A percentile compares a stretch with the other conserved stretches of the same genome.
phyloP scores from a whole-genome alignment of 2,888 invertebrate genomes.

The Apamea epomidion region DNA sequence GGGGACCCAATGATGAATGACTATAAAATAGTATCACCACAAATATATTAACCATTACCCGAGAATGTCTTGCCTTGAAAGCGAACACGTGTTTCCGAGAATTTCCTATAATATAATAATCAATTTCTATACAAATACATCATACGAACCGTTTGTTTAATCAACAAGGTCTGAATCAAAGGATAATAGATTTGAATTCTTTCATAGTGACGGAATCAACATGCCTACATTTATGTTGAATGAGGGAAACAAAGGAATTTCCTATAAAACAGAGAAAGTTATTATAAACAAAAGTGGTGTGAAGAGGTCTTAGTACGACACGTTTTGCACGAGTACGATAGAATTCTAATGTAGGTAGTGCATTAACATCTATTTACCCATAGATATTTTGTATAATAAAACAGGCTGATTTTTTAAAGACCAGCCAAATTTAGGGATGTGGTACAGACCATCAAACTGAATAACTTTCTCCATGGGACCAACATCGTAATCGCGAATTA shows the following conservation, averaged over 20 bases:
- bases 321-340: not conserved
- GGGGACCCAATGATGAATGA: constrained; percentile 23
- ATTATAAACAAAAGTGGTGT: constrained; percentile 38
- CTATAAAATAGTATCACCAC: not conserved
- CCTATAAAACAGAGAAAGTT: constrained; percentile 57
- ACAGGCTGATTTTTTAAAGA: too few relatives aligned
- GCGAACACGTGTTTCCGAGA: constrained; percentile 53
- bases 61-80: constrained; percentile 33
- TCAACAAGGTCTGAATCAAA: constrained; percentile 57
- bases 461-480: too few relatives aligned
- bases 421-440: too few relatives aligned
- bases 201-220: constrained; percentile 42
- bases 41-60: constrained; percentile 15
- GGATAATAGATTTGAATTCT: constrained; percentile 56
- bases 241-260: constrained; percentile 61
- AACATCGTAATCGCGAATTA: too few relatives aligned
- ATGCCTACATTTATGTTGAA: constrained; percentile 50
- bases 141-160: constrained; percentile 47
- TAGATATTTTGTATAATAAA: not conserved
- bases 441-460: too few relatives aligned
- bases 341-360: constrained; percentile 30
- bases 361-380: not conserved
- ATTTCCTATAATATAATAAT: constrained; percentile 45
- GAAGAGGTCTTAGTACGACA: constrained; percentile 6
- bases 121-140: constrained; percentile 47